These are phyloP conservation scores for Oxystoma pomonae DNA, from an alignment of 2,888 invertebrate species.

Conservation along the genomic window DNA sequence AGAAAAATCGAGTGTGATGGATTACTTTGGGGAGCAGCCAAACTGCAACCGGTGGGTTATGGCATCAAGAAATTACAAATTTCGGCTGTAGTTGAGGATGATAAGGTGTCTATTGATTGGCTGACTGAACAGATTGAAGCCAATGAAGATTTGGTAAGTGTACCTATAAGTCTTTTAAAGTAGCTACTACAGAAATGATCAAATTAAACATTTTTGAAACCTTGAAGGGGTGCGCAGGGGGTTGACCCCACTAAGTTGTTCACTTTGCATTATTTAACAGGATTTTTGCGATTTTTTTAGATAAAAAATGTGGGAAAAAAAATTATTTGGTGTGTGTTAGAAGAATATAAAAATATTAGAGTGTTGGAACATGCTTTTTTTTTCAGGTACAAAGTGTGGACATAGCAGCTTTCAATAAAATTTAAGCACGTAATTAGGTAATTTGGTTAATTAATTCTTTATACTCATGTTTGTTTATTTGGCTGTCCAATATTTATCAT, in stretches of 20 bases:
- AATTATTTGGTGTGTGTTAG: background rate
- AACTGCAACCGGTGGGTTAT: conserved; percentile 86
- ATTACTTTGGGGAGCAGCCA: conserved; percentile 90
- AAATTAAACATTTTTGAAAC: too few species aligned
- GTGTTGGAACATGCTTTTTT: conserved; percentile 17
- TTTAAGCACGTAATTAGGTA: conserved; percentile 48
- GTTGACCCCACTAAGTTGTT: too few species aligned
- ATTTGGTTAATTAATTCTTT: too few species aligned
- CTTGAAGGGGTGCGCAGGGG: too few species aligned
- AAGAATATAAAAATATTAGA: background rate
- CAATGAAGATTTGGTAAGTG: conserved; percentile 70
- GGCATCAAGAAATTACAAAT: conserved; percentile 92
- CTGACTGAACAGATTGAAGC: conserved; percentile 82
- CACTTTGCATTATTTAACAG: too few species aligned
- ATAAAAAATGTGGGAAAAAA: too few species aligned
- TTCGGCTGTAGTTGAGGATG: conserved; percentile 90
- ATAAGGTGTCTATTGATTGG: conserved; percentile 88
- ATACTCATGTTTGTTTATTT: too few species aligned
- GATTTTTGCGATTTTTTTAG: too few species aligned
- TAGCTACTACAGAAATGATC: too few species aligned
- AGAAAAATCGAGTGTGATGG: conserved; percentile 78
- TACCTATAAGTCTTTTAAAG: background rate
- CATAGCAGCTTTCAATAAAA: conserved; percentile 94
- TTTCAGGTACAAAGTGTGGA: conserved; percentile 83
- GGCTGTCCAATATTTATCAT: too few species aligned